phyloP scores from a whole-genome alignment of 2,888 invertebrate genomes.

The Sussaba pulchella region DNA sequence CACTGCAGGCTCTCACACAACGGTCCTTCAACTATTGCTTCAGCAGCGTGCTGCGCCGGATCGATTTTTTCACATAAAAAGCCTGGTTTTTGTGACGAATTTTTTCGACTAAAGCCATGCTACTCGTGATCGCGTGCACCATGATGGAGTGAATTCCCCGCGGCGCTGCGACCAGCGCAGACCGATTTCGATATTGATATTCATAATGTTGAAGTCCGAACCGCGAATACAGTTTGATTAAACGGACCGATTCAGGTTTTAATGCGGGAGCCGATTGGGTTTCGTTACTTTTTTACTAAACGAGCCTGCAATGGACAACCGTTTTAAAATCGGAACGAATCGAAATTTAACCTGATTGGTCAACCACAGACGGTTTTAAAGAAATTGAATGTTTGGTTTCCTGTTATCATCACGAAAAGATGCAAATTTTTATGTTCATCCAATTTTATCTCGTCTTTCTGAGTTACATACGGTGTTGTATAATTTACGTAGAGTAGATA shows the following conservation, averaged over 20 bases:
- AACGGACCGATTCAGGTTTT: slow-evolving; percentile 68
- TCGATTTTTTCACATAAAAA: no score
- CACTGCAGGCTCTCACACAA: no score
- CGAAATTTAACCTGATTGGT: slow-evolving; percentile 67
- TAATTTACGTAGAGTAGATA: slow-evolving; percentile 56
- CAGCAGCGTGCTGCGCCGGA: no score
- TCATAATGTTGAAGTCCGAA: slow-evolving; percentile 38
- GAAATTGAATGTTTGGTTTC: slow-evolving; percentile 64
- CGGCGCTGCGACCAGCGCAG: slow-evolving; percentile 28
- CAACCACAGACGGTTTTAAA: slow-evolving; percentile 58
- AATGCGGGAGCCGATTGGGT: slow-evolving; percentile 36
- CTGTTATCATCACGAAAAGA: slow-evolving; percentile 10
- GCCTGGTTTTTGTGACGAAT: slow-evolving; percentile 43
- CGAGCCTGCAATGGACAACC: slow-evolving; percentile 52
- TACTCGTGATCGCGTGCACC: slow-evolving; percentile 45
- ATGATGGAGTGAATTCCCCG: slow-evolving; percentile 53
- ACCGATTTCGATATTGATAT: slow-evolving; percentile 65
- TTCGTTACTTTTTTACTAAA: slow-evolving; percentile 33
- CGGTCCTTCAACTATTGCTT: no score
- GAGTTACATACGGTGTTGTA: slow-evolving; percentile 25
- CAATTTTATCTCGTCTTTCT: slow-evolving; percentile 6
- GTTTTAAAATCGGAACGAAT: slow-evolving; percentile 53
- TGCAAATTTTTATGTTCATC: neutral
- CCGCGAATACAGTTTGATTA: slow-evolving; percentile 65
- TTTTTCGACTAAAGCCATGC: slow-evolving; percentile 51